Evolutionary conservation across 2,113 vertebrate genomes (phyloP), one percentile per base, ranked within the genome.

Genomic region (Megaptera novaeangliae): DNA sequence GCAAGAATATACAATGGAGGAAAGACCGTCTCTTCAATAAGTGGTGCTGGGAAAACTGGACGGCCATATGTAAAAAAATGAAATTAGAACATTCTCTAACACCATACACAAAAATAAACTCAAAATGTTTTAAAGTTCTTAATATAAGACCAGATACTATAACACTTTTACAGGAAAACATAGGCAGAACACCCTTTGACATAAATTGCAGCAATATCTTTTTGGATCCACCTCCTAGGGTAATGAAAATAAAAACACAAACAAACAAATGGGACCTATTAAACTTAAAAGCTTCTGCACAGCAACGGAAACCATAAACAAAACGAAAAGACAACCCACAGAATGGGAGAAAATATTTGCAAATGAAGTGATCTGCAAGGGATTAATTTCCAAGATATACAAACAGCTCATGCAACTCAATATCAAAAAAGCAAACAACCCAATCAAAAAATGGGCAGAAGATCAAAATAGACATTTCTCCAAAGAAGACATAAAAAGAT

Each of bases 361-460:
- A 21, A 57, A 21, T 0, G 2, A 57, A 21, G 55, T 3, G 20
- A 57, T 18, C 55, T 0, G 20, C 55, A 57, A 21, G 55, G 20
- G 55, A 57, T 57, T 57, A 57, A 57, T 57, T 21, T 57, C 55
- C 55, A 8, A 57, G 7, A 8, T 57, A 21, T 57, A 57, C 52
- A 57, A 57, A 57, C 20, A 57, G 20, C 55, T 57, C 55, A 57
- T 57, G 20, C 20, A 21, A 8, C 55, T 57, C 55, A 21, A 57
- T 57, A 57, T 8, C 55, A 57, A 57, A 57, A 57, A 57, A 57
- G 21, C 18, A 21, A 57, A 57, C 17, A 57, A 21, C 55, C 17
- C 55, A 57, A 57, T 57, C 55, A 57, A 8, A 57, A 55, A 57
- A 21, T 57, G 7, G 20, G 55, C 55, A 57, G 55, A 21, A 55